Evolutionary conservation across 2,888 invertebrate species (phyloP).

Genomic region (Baccha elongata): DNA sequence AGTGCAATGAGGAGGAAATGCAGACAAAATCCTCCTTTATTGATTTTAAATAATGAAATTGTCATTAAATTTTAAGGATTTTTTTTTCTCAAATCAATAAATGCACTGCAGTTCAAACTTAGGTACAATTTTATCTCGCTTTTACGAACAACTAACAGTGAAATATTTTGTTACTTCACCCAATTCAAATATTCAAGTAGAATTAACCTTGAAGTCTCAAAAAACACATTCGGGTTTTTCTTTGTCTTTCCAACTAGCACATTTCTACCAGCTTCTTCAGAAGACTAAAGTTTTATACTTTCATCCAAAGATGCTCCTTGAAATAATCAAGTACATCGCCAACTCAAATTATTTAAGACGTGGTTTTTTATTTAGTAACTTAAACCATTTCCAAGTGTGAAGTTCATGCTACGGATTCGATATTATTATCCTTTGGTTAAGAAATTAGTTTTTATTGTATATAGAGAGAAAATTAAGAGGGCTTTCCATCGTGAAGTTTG

Average conservation of each 20-base stretch:
- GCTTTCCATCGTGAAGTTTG: neutral
- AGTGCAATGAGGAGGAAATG: conserved; percentile 61
- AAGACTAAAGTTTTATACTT: conserved; percentile 50
- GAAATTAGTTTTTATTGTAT: conserved; percentile 37
- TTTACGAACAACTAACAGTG: conserved; percentile 51
- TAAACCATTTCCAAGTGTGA: conserved; percentile 65
- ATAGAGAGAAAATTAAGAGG: no score
- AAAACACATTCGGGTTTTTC: conserved; percentile 26
- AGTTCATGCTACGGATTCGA: conserved; percentile 64
- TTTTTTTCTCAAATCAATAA: no score
- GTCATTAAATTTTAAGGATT: no score
- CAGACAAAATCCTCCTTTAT: conserved; percentile 34
- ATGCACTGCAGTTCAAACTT: conserved; percentile 32
- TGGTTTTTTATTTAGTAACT: conserved; percentile 72
- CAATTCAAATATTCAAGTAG: conserved; percentile 45
- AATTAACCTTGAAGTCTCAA: neutral
- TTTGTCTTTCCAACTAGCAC: conserved; percentile 31
- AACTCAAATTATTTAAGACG: conserved; percentile 74
- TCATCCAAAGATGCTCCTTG: conserved; percentile 10
- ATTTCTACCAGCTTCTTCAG: conserved; percentile 55
- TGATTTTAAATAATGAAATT: no score
- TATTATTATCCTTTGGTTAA: conserved; percentile 61
- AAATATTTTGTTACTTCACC: conserved; percentile 62
- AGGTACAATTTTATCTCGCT: conserved; percentile 12
- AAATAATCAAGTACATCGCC: conserved; percentile 55